Evolutionary conservation across 2,797 vertebrate species (phyloP).

Genomic region (Emydoidea blandingii): DNA sequence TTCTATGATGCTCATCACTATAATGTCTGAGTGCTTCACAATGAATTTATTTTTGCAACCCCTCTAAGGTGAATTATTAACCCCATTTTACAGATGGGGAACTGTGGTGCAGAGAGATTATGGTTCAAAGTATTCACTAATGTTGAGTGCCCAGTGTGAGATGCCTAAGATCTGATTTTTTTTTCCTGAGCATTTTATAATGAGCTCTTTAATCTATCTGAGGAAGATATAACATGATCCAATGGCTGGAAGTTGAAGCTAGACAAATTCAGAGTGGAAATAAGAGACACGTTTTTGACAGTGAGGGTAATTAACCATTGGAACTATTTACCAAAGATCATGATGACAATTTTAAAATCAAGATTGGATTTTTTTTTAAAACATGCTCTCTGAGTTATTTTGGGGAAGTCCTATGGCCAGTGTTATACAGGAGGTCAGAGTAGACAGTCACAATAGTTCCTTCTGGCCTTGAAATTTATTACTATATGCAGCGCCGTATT

Average conservation of each 20-base stretch:
- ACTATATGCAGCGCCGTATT: not conserved
- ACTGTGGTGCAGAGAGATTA: not conserved
- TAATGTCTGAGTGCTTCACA: not conserved
- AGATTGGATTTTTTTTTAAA: not conserved
- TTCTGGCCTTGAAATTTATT: not conserved
- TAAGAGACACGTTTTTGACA: not conserved
- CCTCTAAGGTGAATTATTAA: fast-evolving
- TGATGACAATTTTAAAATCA: not conserved
- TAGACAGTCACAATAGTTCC: not conserved
- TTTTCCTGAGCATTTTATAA: not conserved
- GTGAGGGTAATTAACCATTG: not conserved
- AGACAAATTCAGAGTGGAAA: not conserved
- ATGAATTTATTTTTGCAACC: fast-evolving
- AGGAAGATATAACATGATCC: not conserved
- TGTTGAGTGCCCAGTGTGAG: fast-evolving
- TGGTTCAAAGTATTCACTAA: not conserved
- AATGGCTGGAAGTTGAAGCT: not conserved
- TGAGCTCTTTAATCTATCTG: not conserved
- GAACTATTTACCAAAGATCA: not conserved
- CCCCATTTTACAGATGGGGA: not conserved
- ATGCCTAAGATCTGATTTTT: not conserved
- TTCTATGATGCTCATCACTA: fast-evolving
- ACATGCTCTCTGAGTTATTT: not conserved
- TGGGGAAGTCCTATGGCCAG: not conserved
- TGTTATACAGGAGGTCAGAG: not conserved